Base-by-base conservation (phyloP, 2,888 invertebrate genomes). In the Pheosia tremula region DNA sequence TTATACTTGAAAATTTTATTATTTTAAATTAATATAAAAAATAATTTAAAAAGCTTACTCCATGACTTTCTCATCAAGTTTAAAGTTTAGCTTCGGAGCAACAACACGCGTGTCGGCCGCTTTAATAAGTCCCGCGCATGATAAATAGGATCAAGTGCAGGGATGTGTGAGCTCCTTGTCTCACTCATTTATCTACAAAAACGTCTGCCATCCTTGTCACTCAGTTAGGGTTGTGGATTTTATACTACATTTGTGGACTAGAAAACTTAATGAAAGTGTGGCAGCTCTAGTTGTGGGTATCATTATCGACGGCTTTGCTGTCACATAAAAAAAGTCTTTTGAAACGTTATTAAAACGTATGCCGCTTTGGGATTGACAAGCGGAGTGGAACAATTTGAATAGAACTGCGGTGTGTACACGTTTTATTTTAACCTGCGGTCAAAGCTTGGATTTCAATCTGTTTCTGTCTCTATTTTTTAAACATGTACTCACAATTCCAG, bases 111-210 rank as follows among this genome's bases (percentile, higher is more conserved):
- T 86, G 88, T 88, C 82, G 88, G 88, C 87, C 84, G 88, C 88
- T 90, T 92, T 91, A 92, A 92, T 93, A 91, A 91, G 89, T 87
- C 85, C 82, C 81, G 83, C 82, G 85, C 84, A 89, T 90, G 89
- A 90, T 90, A 91, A 92, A 92, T 90, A 90, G 90, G 90, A 92
- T 91, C 88, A 91, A 89, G 87, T 86, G 83, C 78, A 76, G 83
- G 82, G 80, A 77, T 81, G 71, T 82, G 77, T 71, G 67, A 71
- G 61, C 66, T 74, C 72, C 79, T 76, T 78, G 68, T 86, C 85
- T 72, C 78, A 77, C 68, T 86, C 79, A 67, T 58, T 70, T 64
- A 55, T 57, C 68, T 61, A 62, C 58, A 65, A 79, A 80, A 75
- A 72, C 73, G 74, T 77, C 56, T 60, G 64, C 66, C 52, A 53